Conservation (phyloP, 1,140 invertebrate genomes). For the Atopsyche davidsoni region DNA sequence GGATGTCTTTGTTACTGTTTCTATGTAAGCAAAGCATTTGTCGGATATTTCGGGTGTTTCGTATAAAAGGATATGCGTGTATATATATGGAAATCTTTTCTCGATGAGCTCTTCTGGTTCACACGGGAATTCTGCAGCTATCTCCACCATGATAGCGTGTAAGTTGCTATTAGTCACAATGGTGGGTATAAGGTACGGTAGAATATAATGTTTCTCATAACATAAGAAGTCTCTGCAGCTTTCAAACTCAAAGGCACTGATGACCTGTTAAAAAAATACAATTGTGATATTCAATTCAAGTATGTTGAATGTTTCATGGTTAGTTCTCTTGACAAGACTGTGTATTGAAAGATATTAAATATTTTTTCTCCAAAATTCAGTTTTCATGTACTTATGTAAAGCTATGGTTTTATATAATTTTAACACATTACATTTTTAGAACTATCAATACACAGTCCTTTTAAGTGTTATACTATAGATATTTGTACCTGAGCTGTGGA, state of each 20-base stretch:
- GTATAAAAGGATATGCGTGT: slow-evolving; percentile 58
- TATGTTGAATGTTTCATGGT: too few relatives aligned
- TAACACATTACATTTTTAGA: too few relatives aligned
- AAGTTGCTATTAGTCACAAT: slow-evolving; percentile 48
- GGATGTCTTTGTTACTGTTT: slow-evolving; percentile 47
- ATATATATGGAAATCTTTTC: slow-evolving; percentile 58
- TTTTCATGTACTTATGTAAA: too few relatives aligned
- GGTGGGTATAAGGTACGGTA: slow-evolving; percentile 55
- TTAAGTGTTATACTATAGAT: too few relatives aligned
- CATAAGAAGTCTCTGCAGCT: slow-evolving; percentile 40
- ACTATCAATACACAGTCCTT: too few relatives aligned
- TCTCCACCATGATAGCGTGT: slow-evolving; percentile 52
- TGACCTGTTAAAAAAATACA: slow-evolving; percentile 31
- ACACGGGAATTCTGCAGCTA: slow-evolving; percentile 51
- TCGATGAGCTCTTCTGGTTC: slow-evolving; percentile 53
- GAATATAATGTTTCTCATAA: slow-evolving; percentile 48
- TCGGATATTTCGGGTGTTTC: slow-evolving; percentile 49
- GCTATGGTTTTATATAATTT: too few relatives aligned
- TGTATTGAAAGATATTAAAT: too few relatives aligned
- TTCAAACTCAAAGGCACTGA: slow-evolving; percentile 54
- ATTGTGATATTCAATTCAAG: too few relatives aligned
- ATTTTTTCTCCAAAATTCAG: too few relatives aligned
- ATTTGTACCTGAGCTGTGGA: too few relatives aligned
- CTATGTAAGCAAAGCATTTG: slow-evolving; percentile 53
- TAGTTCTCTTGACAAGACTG: too few relatives aligned